Evolutionary conservation across 2,888 invertebrate genomes (phyloP).

Genomic region (Philopedon plagiatum): DNA sequence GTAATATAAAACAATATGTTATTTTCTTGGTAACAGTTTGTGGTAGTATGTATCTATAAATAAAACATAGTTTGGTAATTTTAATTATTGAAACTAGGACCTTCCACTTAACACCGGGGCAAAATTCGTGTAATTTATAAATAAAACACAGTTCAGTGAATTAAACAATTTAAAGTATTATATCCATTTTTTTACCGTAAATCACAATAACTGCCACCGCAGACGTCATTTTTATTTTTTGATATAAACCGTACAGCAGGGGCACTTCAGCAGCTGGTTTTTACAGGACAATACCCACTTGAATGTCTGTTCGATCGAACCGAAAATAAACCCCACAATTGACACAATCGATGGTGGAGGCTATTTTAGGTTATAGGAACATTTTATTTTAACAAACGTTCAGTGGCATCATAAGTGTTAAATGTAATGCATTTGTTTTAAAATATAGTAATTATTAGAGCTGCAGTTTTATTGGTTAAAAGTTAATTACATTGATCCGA

Average conservation of each 20-base stretch:
- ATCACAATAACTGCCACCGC: neutral
- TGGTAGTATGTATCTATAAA: too few species aligned
- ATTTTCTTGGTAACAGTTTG: too few species aligned
- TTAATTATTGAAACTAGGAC: neutral
- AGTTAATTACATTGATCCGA: too few species aligned
- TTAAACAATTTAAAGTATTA: too few species aligned
- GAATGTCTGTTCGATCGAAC: conserved; percentile 59
- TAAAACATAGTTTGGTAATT: too few species aligned
- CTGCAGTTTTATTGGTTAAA: too few species aligned
- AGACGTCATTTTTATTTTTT: conserved; percentile 26
- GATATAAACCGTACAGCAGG: neutral
- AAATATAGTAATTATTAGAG: too few species aligned
- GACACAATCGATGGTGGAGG: conserved; percentile 6
- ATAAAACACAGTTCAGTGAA: too few species aligned
- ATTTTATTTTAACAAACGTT: neutral
- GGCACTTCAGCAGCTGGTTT: conserved; percentile 56
- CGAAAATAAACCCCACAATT: conserved; percentile 44
- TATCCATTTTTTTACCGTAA: conserved; percentile 2
- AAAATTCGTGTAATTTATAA: neutral
- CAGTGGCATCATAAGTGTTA: too few species aligned
- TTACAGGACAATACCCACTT: conserved; percentile 59
- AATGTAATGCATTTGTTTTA: too few species aligned
- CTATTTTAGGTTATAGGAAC: neutral
- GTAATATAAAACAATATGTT: too few species aligned
- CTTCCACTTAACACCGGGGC: neutral